These are phyloP conservation scores for Latrodectus elegans DNA, from an alignment of 2,888 invertebrate genomes.

Conservation along the genomic window DNA sequence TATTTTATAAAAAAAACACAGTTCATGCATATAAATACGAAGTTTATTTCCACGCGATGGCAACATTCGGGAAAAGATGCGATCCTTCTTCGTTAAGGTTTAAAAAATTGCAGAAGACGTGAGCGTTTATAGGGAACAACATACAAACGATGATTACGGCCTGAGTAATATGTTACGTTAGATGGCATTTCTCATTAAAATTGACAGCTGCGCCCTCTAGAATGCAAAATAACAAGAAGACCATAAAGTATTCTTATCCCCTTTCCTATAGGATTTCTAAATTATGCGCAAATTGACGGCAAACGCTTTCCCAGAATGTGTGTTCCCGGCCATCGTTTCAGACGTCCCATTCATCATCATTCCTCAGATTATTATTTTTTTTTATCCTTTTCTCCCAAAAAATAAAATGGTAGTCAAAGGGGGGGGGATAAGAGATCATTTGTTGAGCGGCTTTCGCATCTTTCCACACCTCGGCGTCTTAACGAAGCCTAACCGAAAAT, in stretches of 20 bases:
- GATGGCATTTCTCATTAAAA: slow-evolving; percentile 8
- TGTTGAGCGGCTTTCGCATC: slow-evolving; percentile 54
- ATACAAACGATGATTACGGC: neutral
- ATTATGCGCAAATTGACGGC: slow-evolving; percentile 39
- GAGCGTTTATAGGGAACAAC: neutral
- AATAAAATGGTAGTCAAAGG: neutral
- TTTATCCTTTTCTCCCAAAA: neutral
- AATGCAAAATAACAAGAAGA: slow-evolving; percentile 42
- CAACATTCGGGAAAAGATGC: neutral
- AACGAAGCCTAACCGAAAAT: slow-evolving; percentile 32
- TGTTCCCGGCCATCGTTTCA: slow-evolving; percentile 20
- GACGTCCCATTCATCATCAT: slow-evolving; percentile 22
- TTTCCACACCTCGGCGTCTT: slow-evolving; percentile 48
- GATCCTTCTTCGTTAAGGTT: neutral
- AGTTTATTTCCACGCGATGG: too few species aligned
- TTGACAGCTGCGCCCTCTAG: neutral
- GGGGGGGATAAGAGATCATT: slow-evolving; percentile 43
- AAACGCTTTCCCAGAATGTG: slow-evolving; percentile 21
- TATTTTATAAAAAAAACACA: too few species aligned
- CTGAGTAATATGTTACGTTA: neutral
- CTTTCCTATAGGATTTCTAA: slow-evolving; percentile 42
- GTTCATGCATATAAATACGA: too few species aligned
- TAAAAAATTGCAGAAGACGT: neutral
- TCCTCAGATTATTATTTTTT: neutral
- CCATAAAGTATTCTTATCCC: slow-evolving; percentile 27